Base-by-base conservation (phyloP, 2,797 vertebrate species). In the Lacerta viridis region DNA sequence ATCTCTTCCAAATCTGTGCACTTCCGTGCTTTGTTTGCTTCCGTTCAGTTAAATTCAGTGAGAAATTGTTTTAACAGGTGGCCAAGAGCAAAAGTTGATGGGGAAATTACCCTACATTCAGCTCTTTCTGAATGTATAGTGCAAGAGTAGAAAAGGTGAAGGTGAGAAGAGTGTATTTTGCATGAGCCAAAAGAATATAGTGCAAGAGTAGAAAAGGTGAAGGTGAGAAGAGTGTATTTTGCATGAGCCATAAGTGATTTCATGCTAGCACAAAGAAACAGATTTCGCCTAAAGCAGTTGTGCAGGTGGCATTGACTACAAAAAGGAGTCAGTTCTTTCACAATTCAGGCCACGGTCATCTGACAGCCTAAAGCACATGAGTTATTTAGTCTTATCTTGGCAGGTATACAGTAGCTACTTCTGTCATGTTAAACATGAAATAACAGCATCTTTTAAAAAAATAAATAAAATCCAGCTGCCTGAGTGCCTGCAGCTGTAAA, bases 391-490 rank as follows among this genome's bases (percentile, higher is more conserved):
- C 17, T 59, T 87, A 76, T 71, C 79, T 88, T 39, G 89, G 74
- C 2, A 88, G 29, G 18, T 75, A 1, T 36, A 50, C 36, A 79
- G 71, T 11, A 55, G 80, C 59, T 84, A 29, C 3, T 43, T 64
- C 2, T 59, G 87, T 50, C 72, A 39, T 84, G 20, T 46, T 11
- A 81, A 8, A 1, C 39, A 79, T 75, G 29, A 89, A 36, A 86
- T 41, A 18, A 29, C 41, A 86, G 20, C 7, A 36, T 7, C 74
- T 39, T 80, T 74, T 85, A 15, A 33, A 33, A 33, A 33, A 33
- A 33, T 39, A 41, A 41, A 84, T 75, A 74, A 90, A 74, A 90
- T 80, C 1, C 72, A 93, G 39, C 80, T 88, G 27, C 80, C 59
- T 29, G 33, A 23, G 2, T 10, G 72, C 43, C 59, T 83, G 20